Base-by-base conservation (phyloP, 2,113 vertebrate genomes). In the Chauna torquata region DNA sequence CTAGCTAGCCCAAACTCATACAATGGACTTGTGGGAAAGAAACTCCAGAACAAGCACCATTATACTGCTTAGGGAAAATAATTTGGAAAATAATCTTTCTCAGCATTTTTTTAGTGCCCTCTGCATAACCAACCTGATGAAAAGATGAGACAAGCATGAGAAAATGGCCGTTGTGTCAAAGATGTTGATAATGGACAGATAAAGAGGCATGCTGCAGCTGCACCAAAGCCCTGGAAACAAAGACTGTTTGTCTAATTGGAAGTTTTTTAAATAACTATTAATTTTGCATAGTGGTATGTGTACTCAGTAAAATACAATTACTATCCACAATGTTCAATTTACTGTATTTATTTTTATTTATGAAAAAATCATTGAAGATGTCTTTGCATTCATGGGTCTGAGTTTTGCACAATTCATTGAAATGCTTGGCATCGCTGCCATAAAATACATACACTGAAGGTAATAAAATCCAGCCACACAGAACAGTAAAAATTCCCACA, bases 401-500 rank as follows among this genome's bases (percentile, higher is more conserved):
- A 88, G 44, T 82, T 75, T 95, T 80, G 58, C 49, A 77, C 75
- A 80, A 94, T 77, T 96, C 96, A 96, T 96, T 96, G 93, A 93
- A 94, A 96, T 95, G 90, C 94, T 80, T 90, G 85, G 90, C 90
- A 90, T 83, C 68, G 7, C 92, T 55, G 57, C 79, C 90, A 70
- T 96, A 93, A 97, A 94, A 88, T 49, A 93, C 90, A 96, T 92
- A 92, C 88, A 74, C 66, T 74, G 85, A 88, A 80, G 87, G 79
- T 70, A 77, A 95, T 96, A 96, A 96, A 96, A 94, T 72, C 70
- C 93, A 94, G 84, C 91, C 78, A 91, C 1, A 30, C 92, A 96
- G 40, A 79, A 94, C 90, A 95, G 90, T 96, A 96, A 96, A 96
- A 96, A 88, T 90, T 45, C 47, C 38, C 90, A 95, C 92, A 96